phyloP scores from a whole-genome alignment of 2,888 invertebrate species.

The Platycheirus rosarum region DNA sequence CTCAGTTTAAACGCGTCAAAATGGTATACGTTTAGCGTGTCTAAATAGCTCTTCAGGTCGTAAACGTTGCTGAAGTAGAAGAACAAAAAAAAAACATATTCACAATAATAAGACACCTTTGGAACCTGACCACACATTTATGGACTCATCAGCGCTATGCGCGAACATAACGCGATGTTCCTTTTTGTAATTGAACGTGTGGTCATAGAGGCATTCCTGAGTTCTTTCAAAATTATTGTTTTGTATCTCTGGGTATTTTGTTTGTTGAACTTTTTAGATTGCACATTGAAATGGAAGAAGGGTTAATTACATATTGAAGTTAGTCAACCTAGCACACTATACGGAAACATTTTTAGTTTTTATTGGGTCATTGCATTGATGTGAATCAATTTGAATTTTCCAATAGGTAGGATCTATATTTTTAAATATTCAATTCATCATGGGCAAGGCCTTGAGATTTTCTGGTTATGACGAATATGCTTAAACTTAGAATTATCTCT shows the following conservation, averaged over 20 bases:
- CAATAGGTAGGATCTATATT: too few relatives aligned
- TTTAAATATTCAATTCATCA: too few relatives aligned
- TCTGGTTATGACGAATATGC: too few relatives aligned
- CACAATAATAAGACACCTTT: constrained; percentile 27
- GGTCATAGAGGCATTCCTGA: constrained; percentile 60
- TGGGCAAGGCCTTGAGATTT: too few relatives aligned
- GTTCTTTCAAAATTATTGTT: constrained; percentile 43
- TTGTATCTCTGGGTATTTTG: constrained; percentile 25
- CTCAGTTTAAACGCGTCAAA: constrained; percentile 46
- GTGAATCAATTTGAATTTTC: not conserved
- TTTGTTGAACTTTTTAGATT: constrained; percentile 33
- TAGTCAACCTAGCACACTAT: constrained; percentile 2
- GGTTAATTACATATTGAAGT: constrained; percentile 14
- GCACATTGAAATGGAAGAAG: constrained; percentile 21
- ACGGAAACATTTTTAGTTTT: not conserved
- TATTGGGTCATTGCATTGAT: not conserved
- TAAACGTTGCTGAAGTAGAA: constrained; percentile 40
- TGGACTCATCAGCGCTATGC: constrained; percentile 46
- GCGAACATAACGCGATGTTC: constrained; percentile 60
- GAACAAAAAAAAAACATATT: constrained; percentile 13
- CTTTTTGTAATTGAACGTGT: constrained; percentile 53
- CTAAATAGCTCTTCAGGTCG: constrained; percentile 24
- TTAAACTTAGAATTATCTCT: too few relatives aligned
- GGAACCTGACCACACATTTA: constrained; percentile 58
- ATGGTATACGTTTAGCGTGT: constrained; percentile 47